Evolutionary conservation across 2,113 vertebrate species (phyloP).

Genomic region (Lophura nycthemera): DNA sequence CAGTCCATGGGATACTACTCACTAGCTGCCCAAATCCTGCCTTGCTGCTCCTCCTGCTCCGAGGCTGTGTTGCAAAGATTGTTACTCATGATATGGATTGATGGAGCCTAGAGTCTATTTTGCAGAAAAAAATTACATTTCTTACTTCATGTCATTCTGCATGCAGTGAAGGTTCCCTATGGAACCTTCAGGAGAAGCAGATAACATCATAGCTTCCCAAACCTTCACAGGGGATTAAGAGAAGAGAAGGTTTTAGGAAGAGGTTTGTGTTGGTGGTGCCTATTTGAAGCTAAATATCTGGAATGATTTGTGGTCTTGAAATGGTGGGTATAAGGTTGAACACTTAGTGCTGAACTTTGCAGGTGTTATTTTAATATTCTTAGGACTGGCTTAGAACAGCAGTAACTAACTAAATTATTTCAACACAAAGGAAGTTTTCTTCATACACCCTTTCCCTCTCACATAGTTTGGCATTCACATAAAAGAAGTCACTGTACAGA

Average conservation of each 20-base stretch:
- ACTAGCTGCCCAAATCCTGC: background rate
- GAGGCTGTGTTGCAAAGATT: background rate
- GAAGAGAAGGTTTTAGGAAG: background rate
- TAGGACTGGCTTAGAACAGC: background rate
- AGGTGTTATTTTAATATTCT: background rate
- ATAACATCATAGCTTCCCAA: background rate
- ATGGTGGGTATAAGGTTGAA: background rate
- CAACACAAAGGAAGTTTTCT: background rate
- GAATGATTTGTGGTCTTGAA: background rate
- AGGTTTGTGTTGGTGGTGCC: background rate
- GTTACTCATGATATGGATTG: background rate
- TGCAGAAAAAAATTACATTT: background rate
- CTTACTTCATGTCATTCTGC: background rate
- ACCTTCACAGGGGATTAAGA: background rate
- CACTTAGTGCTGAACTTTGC: background rate
- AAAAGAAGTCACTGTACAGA: background rate
- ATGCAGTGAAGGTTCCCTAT: background rate
- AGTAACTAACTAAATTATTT: background rate
- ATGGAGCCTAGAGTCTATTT: background rate
- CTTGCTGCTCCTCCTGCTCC: background rate
- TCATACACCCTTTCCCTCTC: background rate
- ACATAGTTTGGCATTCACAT: background rate
- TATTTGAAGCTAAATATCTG: conserved; percentile 6
- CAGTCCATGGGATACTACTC: background rate
- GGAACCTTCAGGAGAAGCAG: background rate